Evolutionary conservation across 2,888 invertebrate genomes (phyloP), one percentile per base, ranked within the genome.

Genomic region (Sinodicranocentrus sp.): DNA sequence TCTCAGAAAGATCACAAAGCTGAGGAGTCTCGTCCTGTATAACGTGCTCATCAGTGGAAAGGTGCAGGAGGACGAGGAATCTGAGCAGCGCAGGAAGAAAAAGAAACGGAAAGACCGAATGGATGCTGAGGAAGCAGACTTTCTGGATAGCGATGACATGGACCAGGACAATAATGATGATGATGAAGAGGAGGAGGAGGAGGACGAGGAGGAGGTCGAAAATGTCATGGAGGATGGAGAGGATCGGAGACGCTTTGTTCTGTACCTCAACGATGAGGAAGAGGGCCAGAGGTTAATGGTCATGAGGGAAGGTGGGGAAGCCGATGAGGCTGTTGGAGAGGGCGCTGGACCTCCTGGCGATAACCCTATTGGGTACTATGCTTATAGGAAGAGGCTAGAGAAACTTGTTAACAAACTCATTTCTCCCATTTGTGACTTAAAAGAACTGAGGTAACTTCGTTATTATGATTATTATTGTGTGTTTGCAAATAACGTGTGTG

Each of bases 21-120:
- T 98, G 86, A 92, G 92, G 23, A 95, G 95, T 1, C 91, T 98
- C 17, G 93, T 95, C 87, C 91, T 98, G 63, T 95, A 96, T 90
- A 95, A 96, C 91, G 95, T 97, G 2, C 93, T 93, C 68, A 92
- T 93, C 90, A 91, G 94, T 23, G 93, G 67, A 2, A 33, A 52
- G 19, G 72, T 80, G 15, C 3, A 28, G 23, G 71, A 39, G 3
- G 63, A 43, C n/a, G 61, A 61, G 25, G 28, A 25, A 28, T 21
- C 21, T 23, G 54, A 21, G 23, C 21, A 5, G 19, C 21, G 48
- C 15, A 48, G 48, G 48, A 54, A 54, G 23, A 54, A 54, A n/a
- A 54, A 54, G 54, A 54, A 54, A 13, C 19, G 23, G 6, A 54
- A 54, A 21, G 23, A 54, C 5, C 6, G 39, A 39, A 13, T 39